Evolutionary conservation across 1,140 invertebrate species (phyloP), one percentile per base, ranked within the genome.

Genomic region (Drosophila kepulauana): DNA sequence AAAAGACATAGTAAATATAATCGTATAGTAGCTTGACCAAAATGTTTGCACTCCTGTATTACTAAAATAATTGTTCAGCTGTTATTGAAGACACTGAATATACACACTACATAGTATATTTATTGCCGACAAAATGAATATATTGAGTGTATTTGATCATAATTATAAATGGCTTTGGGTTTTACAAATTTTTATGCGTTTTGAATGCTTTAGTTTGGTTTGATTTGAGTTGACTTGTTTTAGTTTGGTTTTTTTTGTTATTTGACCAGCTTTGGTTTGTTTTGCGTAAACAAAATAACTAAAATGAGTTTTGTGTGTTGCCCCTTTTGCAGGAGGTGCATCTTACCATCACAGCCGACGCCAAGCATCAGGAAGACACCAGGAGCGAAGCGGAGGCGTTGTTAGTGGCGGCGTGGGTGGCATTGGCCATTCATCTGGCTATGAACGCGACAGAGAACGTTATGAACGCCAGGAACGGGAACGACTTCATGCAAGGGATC

Each of bases 271-370:
- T 66, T 76, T 70, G 33, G 15, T 13, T 38, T n/a, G 2, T 4
- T 58, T 43, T 20, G 3, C 48, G 10, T 11, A 5, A 13, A 5
- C 54, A 13, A 41, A 20, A 45, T 46, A 11, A 52, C 28, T 64
- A 33, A 51, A 16, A 70, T 64, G 45, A 8, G 1, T 6, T 28
- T 35, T 49, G 66, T 75, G 69, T 78, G 66, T 80, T 82, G 35
- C 58, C 62, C 69, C 20, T 90, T 56, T 90, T 92, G 69, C 82
- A 91, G 86, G 82, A 82, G 91, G 82, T 72, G 75, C 82, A 70
- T 81, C 91, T 57, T 92, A 92, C 76, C 91, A 91, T 78, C 92
- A 92, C 45, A 86, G 92, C 41, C 91, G 91, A 20, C 91, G 90
- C 30, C 79, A 79, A 61, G 73, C 79, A 51, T 79, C 84, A 45